These are phyloP conservation scores for Strigops habroptila DNA, from an alignment of 2,113 vertebrate genomes.

Conservation along the genomic window DNA sequence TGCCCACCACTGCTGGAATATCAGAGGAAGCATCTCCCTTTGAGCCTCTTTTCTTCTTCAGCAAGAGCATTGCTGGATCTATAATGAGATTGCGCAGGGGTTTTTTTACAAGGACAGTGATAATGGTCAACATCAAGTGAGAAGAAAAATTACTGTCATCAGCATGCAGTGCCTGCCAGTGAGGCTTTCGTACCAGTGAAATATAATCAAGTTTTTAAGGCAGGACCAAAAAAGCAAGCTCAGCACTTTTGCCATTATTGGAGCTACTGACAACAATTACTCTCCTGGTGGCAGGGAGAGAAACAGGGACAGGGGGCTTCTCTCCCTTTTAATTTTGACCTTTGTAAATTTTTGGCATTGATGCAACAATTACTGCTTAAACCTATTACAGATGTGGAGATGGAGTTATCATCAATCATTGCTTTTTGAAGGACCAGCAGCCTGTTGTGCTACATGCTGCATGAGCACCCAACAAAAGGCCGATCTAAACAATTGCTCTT, in stretches of 20 bases:
- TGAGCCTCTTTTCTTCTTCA: neutral
- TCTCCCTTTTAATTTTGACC: conserved; percentile 30
- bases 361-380: neutral
- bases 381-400: neutral
- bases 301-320: neutral
- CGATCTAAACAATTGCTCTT: neutral
- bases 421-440: neutral
- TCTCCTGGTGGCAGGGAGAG: neutral
- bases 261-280: conserved; percentile 21
- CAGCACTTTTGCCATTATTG: neutral
- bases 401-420: conserved; percentile 31
- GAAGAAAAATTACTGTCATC: conserved; percentile 37
- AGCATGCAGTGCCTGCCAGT: neutral
- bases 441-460: neutral
- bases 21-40: neutral
- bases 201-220: conserved; percentile 36
- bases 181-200: neutral
- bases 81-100: neutral
- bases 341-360: conserved; percentile 14
- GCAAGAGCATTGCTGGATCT: neutral
- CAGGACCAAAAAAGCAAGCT: neutral
- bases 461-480: neutral
- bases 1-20: neutral
- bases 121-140: neutral
- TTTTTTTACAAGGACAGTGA: neutral